Base-by-base conservation (phyloP, 2,888 invertebrate genomes). In the Tribolium freemani region DNA sequence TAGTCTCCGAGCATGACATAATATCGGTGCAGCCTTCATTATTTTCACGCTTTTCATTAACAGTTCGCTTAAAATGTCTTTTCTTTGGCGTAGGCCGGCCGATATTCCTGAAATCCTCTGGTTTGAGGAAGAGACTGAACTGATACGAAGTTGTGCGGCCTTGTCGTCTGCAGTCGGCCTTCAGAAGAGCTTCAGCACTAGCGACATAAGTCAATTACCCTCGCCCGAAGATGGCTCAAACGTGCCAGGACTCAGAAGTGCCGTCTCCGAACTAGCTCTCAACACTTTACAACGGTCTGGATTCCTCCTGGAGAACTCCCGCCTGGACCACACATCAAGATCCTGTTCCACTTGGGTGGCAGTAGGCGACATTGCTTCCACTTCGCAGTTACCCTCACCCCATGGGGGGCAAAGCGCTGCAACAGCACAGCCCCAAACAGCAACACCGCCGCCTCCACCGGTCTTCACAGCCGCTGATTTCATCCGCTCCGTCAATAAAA, bases 291-390 rank as follows among this genome's bases (percentile, higher is more conserved):
- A 90, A 80, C 84, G 90, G 69, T 88, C 87, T 56, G 88, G 88
- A 10, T 87, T 89, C 73, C 82, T 90, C 57, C 78, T 90, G 69
- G 90, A 90, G 76, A 89, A 90, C 72, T 88, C 89, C 1, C 87
- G 90, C 57, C 86, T 93, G 73, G 91, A 92, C 75, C 86, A 86
- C 66, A 85, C 86, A 1, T 86, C 86, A 6, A 88, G 95, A 2
- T 94, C 94, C 0, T 94, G 95, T 86, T 94, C 94, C 75, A 95
- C 95, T 0, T 95, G 95, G 95, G 95, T 95, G 0, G 95, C 93
- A 76, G 94, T 95, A 1, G 95, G 95, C 0, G 93, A 93, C 82
- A 88, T 91, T 21, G 90, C 90, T 0, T 91, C 91, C 61, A 94
- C 94, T 0, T 94, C 94, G 0, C 94, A 95, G 84, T 85, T 95